Evolutionary conservation across 2,113 vertebrate species (phyloP), one percentile per base, ranked within the genome.

Genomic region (Xiphophorus couchianus): DNA sequence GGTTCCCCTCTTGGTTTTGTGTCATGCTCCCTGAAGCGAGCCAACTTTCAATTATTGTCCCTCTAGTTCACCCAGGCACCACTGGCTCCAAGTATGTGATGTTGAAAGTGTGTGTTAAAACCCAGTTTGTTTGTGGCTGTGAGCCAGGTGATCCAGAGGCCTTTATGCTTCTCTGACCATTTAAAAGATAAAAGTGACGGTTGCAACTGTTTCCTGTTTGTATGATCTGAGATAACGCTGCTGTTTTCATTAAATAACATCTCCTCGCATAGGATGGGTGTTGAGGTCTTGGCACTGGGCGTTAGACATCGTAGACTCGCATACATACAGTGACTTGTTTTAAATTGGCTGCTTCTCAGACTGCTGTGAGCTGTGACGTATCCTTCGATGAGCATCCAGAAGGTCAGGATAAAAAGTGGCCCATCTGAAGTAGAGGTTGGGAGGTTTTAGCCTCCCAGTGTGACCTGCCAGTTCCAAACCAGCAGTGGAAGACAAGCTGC

Each of bases 21-120:
- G 94, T 94, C 93, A 94, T 84, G 95, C 95, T 95, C 89, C 91
- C 81, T 90, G 91, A 90, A 95, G 95, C 93, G 86, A 92, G 84
- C 91, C 94, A 90, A 90, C 92, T 95, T 95, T 94, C 94, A 95
- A 95, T 95, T 94, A 94, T 91, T 81, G 90, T 78, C 84, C 88
- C 90, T 88, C 84, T 62, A 70, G 86, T 91, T 91, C 86, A 88
- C 86, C 86, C 87, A 90, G 89, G 91, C 90, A 83, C 90, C 84
- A 81, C 80, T 81, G 91, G 86, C 81, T 78, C 72, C 76, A 91
- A 80, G 82, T 89, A 85, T 84, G 90, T 72, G 83, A 75, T 84
- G 84, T 76, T 81, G 76, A 80, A 75, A 85, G 88, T 91, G 86
- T 91, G 86, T 88, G 82, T 90, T 86, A 88, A 86, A 63, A 74